Conservation (phyloP, 2,888 invertebrate genomes). For the Rotaria magnacalcarata region DNA sequence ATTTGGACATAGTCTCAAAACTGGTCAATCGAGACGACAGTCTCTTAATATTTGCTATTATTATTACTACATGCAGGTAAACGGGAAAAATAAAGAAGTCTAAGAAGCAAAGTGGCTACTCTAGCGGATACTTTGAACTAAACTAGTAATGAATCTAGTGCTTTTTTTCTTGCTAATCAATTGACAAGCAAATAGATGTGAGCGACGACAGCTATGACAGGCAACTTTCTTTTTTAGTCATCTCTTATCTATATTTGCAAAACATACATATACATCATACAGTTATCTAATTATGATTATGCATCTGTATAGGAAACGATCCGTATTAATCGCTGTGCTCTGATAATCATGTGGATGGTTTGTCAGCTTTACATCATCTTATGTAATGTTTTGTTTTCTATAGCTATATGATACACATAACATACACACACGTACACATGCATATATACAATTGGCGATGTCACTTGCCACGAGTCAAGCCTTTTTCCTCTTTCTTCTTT, state of each 20-base stretch:
- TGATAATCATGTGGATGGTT: neutral
- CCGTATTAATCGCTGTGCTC: neutral
- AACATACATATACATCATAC: neutral
- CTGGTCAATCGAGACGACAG: neutral
- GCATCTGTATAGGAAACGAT: neutral
- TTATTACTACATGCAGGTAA: neutral
- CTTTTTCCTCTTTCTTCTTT: neutral
- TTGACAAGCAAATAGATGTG: neutral
- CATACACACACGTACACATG: no score
- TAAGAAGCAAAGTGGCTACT: neutral
- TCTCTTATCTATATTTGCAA: neutral
- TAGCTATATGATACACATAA: neutral
- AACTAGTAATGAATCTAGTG: neutral
- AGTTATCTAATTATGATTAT: neutral
- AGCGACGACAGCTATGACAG: neutral
- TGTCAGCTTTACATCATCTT: slow-evolving; percentile 3
- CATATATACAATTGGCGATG: neutral
- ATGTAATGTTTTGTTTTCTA: neutral
- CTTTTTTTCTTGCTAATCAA: neutral
- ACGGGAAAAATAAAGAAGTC: neutral
- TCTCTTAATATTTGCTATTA: neutral
- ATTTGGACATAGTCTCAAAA: neutral
- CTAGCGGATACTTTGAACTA: slow-evolving; percentile 9
- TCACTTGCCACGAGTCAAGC: neutral
- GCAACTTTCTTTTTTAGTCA: neutral